Evolutionary conservation across 2,113 vertebrate species (phyloP).

Genomic region (Lonchura striata): DNA sequence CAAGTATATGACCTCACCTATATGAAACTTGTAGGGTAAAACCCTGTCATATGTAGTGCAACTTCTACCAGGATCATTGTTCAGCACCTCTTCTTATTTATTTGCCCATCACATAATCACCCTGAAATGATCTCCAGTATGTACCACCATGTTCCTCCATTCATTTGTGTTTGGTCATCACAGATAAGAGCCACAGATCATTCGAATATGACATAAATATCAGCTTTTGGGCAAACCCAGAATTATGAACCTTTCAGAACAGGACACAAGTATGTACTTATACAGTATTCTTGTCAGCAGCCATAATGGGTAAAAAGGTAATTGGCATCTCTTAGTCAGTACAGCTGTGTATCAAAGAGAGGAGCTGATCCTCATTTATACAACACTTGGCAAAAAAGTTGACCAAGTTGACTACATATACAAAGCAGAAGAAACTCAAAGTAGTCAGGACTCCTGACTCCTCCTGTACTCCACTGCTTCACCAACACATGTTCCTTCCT

Average conservation of each 20-base stretch:
- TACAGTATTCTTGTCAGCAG: not conserved
- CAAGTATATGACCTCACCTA: not conserved
- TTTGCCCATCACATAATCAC: not conserved
- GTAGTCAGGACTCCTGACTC: not conserved
- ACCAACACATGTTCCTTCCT: not conserved
- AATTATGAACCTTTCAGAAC: not conserved
- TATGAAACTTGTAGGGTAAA: not conserved
- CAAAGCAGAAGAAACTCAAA: not conserved
- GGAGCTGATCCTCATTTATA: not conserved
- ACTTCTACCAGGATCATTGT: not conserved
- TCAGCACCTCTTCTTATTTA: not conserved
- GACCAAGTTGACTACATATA: rapidly evolving
- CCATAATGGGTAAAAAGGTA: not conserved
- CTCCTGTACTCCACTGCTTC: not conserved
- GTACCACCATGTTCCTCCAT: not conserved
- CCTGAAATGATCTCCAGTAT: not conserved
- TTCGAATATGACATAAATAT: not conserved
- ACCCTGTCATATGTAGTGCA: not conserved
- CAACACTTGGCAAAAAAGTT: not conserved
- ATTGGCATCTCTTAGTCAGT: not conserved
- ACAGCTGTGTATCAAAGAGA: not conserved
- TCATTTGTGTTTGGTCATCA: not conserved
- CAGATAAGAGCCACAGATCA: not conserved
- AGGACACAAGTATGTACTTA: not conserved
- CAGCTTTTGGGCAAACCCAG: not conserved